These are phyloP conservation scores for Syngnathus floridae DNA, from an alignment of 2,113 vertebrate species.

Conservation along the genomic window DNA sequence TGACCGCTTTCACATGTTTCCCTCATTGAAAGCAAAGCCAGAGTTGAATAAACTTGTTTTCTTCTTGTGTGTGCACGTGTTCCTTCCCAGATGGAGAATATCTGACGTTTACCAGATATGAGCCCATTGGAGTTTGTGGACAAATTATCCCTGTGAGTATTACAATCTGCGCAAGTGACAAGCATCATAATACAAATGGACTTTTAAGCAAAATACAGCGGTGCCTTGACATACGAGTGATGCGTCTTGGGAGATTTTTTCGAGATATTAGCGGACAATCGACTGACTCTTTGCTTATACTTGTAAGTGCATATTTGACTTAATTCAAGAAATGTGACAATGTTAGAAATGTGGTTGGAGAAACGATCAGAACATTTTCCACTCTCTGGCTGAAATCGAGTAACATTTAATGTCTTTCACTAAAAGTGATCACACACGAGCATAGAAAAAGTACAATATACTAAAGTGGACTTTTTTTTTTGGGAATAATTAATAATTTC, in stretches of 20 bases:
- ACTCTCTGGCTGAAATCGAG: too few species aligned
- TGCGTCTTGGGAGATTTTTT: too few species aligned
- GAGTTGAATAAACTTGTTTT: slow-evolving; percentile 19
- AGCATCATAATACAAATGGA: slow-evolving; percentile 41
- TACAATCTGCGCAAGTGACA: slow-evolving; percentile 51
- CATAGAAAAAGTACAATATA: too few species aligned
- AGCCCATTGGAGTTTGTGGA: slow-evolving; percentile 98
- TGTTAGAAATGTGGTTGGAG: too few species aligned
- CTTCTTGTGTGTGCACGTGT: slow-evolving; percentile 25
- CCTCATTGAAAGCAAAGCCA: slow-evolving; percentile 19
- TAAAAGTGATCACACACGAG: too few species aligned
- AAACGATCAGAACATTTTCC: too few species aligned
- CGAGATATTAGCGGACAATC: too few species aligned
- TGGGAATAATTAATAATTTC: not conserved
- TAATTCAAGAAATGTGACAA: not conserved
- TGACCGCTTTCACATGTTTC: slow-evolving; percentile 38
- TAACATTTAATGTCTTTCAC: too few species aligned
- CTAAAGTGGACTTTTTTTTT: too few species aligned
- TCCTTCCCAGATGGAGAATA: slow-evolving; percentile 90
- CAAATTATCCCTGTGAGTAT: slow-evolving; percentile 99
- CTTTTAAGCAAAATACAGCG: slow-evolving; percentile 11
- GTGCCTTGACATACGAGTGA: slow-evolving; percentile 14
- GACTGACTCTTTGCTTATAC: too few species aligned
- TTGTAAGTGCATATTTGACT: not conserved
- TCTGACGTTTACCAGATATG: slow-evolving; percentile 94